Evolutionary conservation across 2,113 vertebrate genomes (phyloP).

Genomic region (Tinamus guttatus): DNA sequence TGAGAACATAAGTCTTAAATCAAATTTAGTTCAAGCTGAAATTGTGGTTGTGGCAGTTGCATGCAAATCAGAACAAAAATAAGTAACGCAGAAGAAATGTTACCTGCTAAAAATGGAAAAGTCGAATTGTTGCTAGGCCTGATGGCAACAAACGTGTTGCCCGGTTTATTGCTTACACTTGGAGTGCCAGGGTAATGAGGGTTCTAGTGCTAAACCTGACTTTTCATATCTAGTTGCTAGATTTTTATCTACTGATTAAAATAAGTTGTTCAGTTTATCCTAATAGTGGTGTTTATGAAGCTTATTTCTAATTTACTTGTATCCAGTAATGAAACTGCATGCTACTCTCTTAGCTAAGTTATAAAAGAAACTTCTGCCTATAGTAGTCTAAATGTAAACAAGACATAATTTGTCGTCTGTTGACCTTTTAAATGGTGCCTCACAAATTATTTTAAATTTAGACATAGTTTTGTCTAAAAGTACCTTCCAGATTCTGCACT

Average conservation of each 20-base stretch:
- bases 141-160: neutral
- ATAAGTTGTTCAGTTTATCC: neutral
- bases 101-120: neutral
- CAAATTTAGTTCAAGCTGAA: neutral
- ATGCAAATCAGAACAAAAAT: neutral
- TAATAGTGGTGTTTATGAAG: neutral
- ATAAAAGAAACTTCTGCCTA: neutral
- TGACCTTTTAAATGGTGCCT: neutral
- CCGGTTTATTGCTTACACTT: neutral
- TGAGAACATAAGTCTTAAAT: accelerated
- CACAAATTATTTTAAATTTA: neutral
- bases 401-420: neutral
- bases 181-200: neutral
- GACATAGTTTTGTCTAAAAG: neutral
- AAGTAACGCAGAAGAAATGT: neutral
- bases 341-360: neutral
- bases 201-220: neutral
- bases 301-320: neutral
- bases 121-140: neutral
- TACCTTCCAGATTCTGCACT: neutral
- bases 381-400: neutral
- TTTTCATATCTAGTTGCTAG: neutral
- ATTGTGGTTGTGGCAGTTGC: neutral
- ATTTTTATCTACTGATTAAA: neutral
- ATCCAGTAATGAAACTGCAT: neutral